A percentile compares a stretch with the other conserved stretches of the same genome.
These are phyloP conservation scores for Chrysomela aeneicollis DNA, from an alignment of 2,888 invertebrate species.

Conservation along the genomic window DNA sequence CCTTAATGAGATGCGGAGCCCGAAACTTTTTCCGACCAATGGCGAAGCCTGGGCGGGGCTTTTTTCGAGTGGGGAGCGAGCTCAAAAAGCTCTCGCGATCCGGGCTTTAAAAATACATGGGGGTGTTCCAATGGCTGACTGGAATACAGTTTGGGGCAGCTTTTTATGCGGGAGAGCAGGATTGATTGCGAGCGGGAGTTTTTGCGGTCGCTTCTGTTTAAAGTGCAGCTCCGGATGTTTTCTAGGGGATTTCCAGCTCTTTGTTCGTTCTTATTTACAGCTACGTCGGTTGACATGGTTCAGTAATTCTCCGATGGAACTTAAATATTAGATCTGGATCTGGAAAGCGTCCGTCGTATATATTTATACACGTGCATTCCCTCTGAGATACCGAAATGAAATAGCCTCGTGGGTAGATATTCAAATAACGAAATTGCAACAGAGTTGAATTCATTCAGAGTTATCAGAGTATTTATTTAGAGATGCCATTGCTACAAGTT, in stretches of 20 bases:
- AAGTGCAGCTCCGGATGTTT: conserved; percentile 57
- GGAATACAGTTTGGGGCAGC: conserved; percentile 59
- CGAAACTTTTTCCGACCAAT: conserved; percentile 61
- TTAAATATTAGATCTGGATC: conserved; percentile 34
- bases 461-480: no score
- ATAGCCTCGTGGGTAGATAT: not conserved
- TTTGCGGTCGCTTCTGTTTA: conserved; percentile 57
- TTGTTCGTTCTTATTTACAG: conserved; percentile 55
- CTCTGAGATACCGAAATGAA: not conserved
- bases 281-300: conserved; percentile 43
- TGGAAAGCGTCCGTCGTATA: not conserved
- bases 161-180: conserved; percentile 56
- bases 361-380: not conserved
- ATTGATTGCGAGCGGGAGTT: conserved; percentile 52
- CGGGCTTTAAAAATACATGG: conserved; percentile 61
- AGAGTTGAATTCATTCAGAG: no score
- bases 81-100: conserved; percentile 58
- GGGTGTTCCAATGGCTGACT: conserved; percentile 61
- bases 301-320: conserved; percentile 47
- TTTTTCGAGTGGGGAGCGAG: conserved; percentile 58
- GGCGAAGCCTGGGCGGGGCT: conserved; percentile 52
- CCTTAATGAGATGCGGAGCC: conserved; percentile 62
- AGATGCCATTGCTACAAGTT: no score
- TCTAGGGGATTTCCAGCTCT: conserved; percentile 54
- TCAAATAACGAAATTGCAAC: no score